Conservation (phyloP, 2,797 vertebrate genomes). For the Serranus cabrilla region DNA sequence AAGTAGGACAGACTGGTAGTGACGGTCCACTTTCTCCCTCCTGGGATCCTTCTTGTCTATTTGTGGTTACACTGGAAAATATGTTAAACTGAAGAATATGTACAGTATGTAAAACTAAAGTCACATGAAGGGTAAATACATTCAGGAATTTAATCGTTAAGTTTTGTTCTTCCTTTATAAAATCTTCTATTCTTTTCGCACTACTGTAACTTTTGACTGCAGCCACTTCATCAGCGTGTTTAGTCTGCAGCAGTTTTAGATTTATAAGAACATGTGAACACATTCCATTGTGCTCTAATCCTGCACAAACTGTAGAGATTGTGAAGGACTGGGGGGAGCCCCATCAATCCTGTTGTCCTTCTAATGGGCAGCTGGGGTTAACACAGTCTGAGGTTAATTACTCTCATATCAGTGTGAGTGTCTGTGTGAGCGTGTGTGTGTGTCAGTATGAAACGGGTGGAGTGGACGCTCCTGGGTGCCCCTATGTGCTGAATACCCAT, state of each 20-base stretch:
- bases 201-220: neutral
- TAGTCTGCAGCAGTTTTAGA: slow-evolving; percentile 1
- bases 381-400: slow-evolving; percentile 90
- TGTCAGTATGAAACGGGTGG: slow-evolving; percentile 64
- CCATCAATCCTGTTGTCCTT: slow-evolving; percentile 89
- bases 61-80: slow-evolving; percentile 45
- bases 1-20: slow-evolving; percentile 70
- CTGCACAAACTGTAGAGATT: slow-evolving; percentile 59
- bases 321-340: slow-evolving; percentile 78
- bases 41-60: slow-evolving; percentile 52
- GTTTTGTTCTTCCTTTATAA: neutral
- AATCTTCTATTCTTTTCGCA: neutral
- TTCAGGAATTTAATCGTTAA: too few species aligned
- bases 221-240: neutral
- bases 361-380: slow-evolving; percentile 87
- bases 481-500: slow-evolving; percentile 75
- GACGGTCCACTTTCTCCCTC: slow-evolving; percentile 60
- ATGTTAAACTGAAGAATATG: slow-evolving; percentile 17
- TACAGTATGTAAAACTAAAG: slow-evolving; percentile 18
- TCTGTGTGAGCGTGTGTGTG: slow-evolving; percentile 52
- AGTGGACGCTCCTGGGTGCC: slow-evolving; percentile 82
- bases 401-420: slow-evolving; percentile 82
- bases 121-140: slow-evolving; percentile 8
- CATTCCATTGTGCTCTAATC: slow-evolving; percentile 48
- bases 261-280: slow-evolving; percentile 23